Evolutionary conservation across 2,113 vertebrate species (phyloP).

Genomic region (Physeter macrocephalus): DNA sequence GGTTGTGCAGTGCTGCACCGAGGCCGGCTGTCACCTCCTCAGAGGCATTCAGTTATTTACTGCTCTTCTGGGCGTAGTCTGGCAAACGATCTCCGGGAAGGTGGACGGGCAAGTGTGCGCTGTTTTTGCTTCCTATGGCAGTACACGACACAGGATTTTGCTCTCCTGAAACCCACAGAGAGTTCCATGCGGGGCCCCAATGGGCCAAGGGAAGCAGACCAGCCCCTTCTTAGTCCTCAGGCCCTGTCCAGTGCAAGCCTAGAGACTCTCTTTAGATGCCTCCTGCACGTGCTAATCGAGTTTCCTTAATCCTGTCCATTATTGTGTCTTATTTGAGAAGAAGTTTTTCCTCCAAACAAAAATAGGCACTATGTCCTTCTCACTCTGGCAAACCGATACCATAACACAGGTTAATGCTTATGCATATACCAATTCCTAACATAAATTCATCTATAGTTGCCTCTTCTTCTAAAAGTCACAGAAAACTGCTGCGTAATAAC

Average conservation of each 20-base stretch:
- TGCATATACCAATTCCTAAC: not conserved
- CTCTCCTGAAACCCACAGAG: no score
- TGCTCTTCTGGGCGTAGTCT: not conserved
- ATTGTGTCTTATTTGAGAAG: not conserved
- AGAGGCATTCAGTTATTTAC: constrained; percentile 30
- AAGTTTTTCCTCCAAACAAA: not conserved
- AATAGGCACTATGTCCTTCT: not conserved
- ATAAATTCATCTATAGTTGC: not conserved
- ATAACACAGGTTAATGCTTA: not conserved
- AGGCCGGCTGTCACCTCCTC: constrained; percentile 15
- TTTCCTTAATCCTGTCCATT: not conserved
- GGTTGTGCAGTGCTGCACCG: not conserved
- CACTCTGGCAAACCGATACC: not conserved
- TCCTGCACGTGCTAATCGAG: not conserved
- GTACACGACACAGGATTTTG: accelerated
- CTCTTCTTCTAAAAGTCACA: not conserved
- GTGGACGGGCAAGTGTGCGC: not conserved
- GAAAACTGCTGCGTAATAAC: not conserved
- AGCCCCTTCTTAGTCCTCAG: not conserved
- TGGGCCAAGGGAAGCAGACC: not conserved
- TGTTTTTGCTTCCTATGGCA: not conserved
- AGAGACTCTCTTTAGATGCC: not conserved
- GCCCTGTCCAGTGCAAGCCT: not conserved
- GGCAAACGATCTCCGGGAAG: not conserved
- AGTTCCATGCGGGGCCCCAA: not conserved